phyloP scores from a whole-genome alignment of 2,113 vertebrate genomes.

The Oryzias melastigma region DNA sequence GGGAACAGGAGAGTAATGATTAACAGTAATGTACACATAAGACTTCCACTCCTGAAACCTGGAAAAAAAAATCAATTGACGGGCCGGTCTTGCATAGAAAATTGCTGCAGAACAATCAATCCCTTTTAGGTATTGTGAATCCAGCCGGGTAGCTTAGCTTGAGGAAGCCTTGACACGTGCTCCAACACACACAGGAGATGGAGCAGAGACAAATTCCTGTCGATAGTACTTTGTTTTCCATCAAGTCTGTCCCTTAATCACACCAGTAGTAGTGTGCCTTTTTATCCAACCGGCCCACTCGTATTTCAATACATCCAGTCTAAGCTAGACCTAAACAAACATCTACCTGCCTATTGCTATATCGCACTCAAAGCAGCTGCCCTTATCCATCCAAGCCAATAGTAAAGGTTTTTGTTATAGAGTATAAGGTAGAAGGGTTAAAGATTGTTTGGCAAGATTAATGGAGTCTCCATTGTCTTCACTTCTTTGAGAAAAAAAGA shows the following conservation, averaged over 20 bases:
- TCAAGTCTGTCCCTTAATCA: slow-evolving; percentile 79
- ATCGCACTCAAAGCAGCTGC: slow-evolving; percentile 47
- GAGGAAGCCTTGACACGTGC: slow-evolving; percentile 58
- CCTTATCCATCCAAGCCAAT: slow-evolving; percentile 73
- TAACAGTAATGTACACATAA: slow-evolving; percentile 73
- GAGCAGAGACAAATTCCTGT: slow-evolving; percentile 72
- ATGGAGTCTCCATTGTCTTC: slow-evolving; percentile 73
- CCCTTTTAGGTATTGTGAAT: slow-evolving; percentile 73
- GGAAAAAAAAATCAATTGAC: slow-evolving; percentile 62
- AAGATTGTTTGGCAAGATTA: slow-evolving; percentile 71
- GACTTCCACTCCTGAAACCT: slow-evolving; percentile 64
- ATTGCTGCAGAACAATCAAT: slow-evolving; percentile 76
- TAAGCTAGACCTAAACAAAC: slow-evolving; percentile 69
- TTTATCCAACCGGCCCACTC: slow-evolving; percentile 56
- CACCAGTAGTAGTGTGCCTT: slow-evolving; percentile 66
- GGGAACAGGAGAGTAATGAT: slow-evolving; percentile 65
- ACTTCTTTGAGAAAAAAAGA: slow-evolving; percentile 50
- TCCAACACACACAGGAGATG: slow-evolving; percentile 61
- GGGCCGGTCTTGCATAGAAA: slow-evolving; percentile 63
- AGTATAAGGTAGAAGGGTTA: slow-evolving; percentile 60
- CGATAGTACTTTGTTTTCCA: slow-evolving; percentile 75
- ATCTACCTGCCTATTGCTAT: slow-evolving; percentile 64
- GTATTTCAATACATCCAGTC: slow-evolving; percentile 69
- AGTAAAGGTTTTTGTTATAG: slow-evolving; percentile 77
- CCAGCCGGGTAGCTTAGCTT: slow-evolving; percentile 64